Percentiles rank a stretch among this genome's conserved stretches.
These are phyloP conservation scores for Epinotia ramella DNA, from an alignment of 2,888 invertebrate species.

Conservation along the genomic window DNA sequence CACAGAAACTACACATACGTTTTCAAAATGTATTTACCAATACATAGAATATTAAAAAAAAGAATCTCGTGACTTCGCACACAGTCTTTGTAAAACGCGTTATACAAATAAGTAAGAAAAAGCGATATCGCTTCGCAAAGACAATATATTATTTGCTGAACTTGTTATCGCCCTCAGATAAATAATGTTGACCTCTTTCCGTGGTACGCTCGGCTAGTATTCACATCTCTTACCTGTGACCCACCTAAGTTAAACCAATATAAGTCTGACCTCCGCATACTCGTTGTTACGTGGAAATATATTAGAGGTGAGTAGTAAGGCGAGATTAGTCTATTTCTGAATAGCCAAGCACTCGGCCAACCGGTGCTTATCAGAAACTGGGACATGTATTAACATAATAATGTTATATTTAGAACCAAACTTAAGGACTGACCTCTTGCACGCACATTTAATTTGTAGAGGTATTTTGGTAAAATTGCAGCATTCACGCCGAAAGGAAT, in stretches of 20 bases:
- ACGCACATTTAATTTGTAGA: neutral
- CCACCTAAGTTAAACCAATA: neutral
- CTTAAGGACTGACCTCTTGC: slow-evolving; percentile 2
- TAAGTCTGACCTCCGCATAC: neutral
- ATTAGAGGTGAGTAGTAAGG: neutral
- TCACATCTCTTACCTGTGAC: neutral
- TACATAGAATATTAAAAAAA: no score
- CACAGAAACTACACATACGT: no score
- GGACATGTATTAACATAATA: slow-evolving; percentile 42
- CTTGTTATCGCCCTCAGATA: slow-evolving; percentile 18
- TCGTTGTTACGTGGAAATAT: neutral
- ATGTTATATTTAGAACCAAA: slow-evolving; percentile 35
- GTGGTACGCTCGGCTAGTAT: slow-evolving; percentile 18
- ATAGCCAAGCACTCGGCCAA: slow-evolving; percentile 13
- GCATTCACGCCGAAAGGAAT: neutral
- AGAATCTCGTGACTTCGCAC: no score
- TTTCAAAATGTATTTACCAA: no score
- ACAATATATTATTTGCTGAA: neutral
- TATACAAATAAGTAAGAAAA: neutral
- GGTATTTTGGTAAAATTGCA: neutral
- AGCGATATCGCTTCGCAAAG: neutral
- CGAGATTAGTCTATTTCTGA: neutral
- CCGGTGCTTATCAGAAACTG: slow-evolving; percentile 35
- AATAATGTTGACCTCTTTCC: slow-evolving; percentile 31
- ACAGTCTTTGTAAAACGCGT: no score